phyloP scores from a whole-genome alignment of 1,140 invertebrate species.

The Galendromus occidentalis region DNA sequence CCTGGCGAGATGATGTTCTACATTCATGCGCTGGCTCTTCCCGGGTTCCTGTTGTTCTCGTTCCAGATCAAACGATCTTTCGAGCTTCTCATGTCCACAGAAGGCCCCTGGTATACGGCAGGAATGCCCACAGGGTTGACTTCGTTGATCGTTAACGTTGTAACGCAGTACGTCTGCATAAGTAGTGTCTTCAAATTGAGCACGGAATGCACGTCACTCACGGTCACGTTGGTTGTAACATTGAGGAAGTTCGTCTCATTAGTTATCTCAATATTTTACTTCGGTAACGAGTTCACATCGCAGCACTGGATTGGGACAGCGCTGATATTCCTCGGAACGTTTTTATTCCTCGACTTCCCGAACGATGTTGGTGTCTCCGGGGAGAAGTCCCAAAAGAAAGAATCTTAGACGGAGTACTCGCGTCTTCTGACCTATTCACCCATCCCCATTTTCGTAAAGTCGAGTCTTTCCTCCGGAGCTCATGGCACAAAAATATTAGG shows the following conservation, averaged over 20 bases:
- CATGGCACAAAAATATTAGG: no score
- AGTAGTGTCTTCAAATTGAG: constrained; percentile 81
- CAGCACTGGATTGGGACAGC: constrained; percentile 79
- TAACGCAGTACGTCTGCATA: constrained; percentile 86
- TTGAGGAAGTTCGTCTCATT: constrained; percentile 84
- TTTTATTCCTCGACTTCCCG: constrained; percentile 56
- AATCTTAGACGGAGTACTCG: no score
- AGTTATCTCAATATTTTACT: constrained; percentile 85
- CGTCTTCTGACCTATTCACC: no score
- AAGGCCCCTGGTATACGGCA: constrained; percentile 25
- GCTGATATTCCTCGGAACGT: constrained; percentile 74
- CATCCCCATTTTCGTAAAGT: no score
- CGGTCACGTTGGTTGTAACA: constrained; percentile 86
- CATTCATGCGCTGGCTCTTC: constrained; percentile 59
- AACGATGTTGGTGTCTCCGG: no score
- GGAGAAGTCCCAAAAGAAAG: no score
- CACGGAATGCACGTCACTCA: constrained; percentile 76
- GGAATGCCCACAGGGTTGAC: constrained; percentile 49
- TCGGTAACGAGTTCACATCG: constrained; percentile 76
- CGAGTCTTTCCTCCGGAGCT: no score
- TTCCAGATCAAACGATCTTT: constrained; percentile 37
- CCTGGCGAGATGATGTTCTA: constrained; percentile 19
- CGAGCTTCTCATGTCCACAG: constrained; percentile 25
- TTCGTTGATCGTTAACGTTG: constrained; percentile 61
- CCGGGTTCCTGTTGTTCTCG: constrained; percentile 53